Base-by-base conservation (phyloP, 2,888 invertebrate genomes). In the Acrocyrtus sp. region DNA sequence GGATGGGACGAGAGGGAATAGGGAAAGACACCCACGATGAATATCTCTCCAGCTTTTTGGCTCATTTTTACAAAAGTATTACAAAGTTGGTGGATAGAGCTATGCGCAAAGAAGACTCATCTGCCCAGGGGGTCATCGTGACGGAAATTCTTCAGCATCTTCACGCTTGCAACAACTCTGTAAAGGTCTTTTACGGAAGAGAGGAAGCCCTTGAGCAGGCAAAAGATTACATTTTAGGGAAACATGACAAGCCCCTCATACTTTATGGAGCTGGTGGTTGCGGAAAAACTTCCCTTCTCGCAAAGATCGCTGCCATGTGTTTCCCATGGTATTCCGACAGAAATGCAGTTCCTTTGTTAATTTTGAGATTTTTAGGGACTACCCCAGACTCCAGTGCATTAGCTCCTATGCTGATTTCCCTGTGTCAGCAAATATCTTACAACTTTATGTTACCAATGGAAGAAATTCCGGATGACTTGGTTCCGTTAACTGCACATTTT, bases 231-330 rank as follows among this genome's bases (percentile, higher is more conserved):
- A 94, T 96, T 91, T 87, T 90, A 81, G 93, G 91, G 51, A 74
- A 78, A n/a, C 92, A 92, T 17, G 93, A 94, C 82, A 93, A 95
- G 83, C 96, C 97, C 1, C 86, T 97, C 72, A 93, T 97, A 21
- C 86, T 98, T 66, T 95, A 95, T 83, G 98, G 98, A 39, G 95
- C 95, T 85, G 95, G 97, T 83, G 98, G 98, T 47, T 98, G 98
- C 83, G 98, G 98, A 0, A 99, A 99, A 85, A 98, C 98, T 0
- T 98, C 98, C 19, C 87, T 98, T 0, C 86, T 98, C 70, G 93
- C 98, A 2, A 96, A 96, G 85, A 92, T 94, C 74, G 95, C 96
- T 0, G 92, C 93, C 24, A 88, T 92, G 84, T 78, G 81, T 53
- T 87, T 90, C 8, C 88, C 87, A 41, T 88, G 87, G 54, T 94